Evolutionary conservation across 1,140 invertebrate species (phyloP).

Genomic region (Trachymyrmex septentrionalis): DNA sequence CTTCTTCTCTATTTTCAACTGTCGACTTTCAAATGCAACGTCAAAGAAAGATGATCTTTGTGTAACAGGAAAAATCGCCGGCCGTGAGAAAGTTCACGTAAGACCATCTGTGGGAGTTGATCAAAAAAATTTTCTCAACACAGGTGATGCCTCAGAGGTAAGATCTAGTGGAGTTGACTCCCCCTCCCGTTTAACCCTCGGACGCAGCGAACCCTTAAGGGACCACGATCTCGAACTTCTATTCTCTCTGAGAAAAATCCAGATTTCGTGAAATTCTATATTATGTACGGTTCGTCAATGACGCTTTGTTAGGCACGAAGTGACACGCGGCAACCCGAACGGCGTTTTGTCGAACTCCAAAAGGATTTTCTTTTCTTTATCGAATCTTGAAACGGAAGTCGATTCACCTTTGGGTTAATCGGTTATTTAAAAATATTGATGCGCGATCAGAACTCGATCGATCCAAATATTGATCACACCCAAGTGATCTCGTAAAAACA

Average conservation of each 20-base stretch:
- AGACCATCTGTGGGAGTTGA: constrained; percentile 58
- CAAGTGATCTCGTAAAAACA: constrained; percentile 27
- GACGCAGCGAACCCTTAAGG: constrained; percentile 73
- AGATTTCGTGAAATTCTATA: constrained; percentile 80
- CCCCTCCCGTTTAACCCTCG: constrained; percentile 64
- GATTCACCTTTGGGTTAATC: constrained; percentile 72
- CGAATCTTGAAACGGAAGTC: constrained; percentile 65
- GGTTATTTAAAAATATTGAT: constrained; percentile 83
- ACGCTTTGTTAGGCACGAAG: constrained; percentile 65
- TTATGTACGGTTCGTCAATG: constrained; percentile 65
- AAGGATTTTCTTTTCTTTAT: constrained; percentile 73
- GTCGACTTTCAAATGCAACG: background rate
- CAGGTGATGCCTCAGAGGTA: constrained; percentile 50
- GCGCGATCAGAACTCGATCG: constrained; percentile 66
- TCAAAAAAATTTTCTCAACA: constrained; percentile 67
- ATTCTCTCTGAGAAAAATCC: constrained; percentile 68
- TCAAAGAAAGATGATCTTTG: background rate
- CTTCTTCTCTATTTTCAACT: background rate
- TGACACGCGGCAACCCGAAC: constrained; percentile 67
- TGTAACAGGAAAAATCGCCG: constrained; percentile 14
- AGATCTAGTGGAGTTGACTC: constrained; percentile 62
- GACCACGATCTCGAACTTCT: constrained; percentile 68
- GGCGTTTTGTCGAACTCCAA: constrained; percentile 62
- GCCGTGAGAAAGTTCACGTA: constrained; percentile 78
- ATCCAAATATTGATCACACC: constrained; percentile 80